Conservation (phyloP, 2,888 invertebrate genomes). For the Arctia plantaginis region DNA sequence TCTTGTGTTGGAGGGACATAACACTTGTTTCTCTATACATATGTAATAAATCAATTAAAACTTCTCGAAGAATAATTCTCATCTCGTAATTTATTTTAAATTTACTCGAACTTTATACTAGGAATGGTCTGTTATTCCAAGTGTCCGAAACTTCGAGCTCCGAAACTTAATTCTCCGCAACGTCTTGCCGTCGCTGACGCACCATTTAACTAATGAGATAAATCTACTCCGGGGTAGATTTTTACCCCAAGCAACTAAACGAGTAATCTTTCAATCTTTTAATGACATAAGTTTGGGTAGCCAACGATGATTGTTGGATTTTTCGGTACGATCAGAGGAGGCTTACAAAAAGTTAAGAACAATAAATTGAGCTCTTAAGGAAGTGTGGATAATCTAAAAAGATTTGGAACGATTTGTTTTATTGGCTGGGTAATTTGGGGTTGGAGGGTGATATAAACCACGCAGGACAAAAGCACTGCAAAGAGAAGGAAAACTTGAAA, state of each 20-base stretch:
- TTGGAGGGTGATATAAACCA: not conserved
- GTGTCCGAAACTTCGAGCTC: slow-evolving; percentile 34
- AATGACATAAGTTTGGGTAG: slow-evolving; percentile 78
- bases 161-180: slow-evolving; percentile 59
- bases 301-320: slow-evolving; percentile 67
- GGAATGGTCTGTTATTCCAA: slow-evolving; percentile 38
- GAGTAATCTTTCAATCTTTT: slow-evolving; percentile 85
- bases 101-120: slow-evolving; percentile 11
- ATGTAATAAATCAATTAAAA: not conserved
- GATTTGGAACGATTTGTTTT: slow-evolving; percentile 27
- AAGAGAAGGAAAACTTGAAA: too few species aligned
- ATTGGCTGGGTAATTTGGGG: slow-evolving; percentile 20
- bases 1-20: not conserved
- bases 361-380: slow-evolving; percentile 46
- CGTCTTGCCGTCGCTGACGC: slow-evolving; percentile 70
- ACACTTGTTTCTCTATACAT: not conserved
- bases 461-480: too few species aligned
- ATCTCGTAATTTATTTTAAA: slow-evolving; percentile 15
- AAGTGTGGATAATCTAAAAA: slow-evolving; percentile 37
- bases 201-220: slow-evolving; percentile 85
- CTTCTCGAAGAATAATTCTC: not conserved
- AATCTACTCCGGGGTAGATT: slow-evolving; percentile 72
- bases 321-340: slow-evolving; percentile 49
- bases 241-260: slow-evolving; percentile 76
- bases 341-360: slow-evolving; percentile 45